Evolutionary conservation across 1,140 invertebrate genomes (phyloP).

Genomic region (Nylanderia fulva): DNA sequence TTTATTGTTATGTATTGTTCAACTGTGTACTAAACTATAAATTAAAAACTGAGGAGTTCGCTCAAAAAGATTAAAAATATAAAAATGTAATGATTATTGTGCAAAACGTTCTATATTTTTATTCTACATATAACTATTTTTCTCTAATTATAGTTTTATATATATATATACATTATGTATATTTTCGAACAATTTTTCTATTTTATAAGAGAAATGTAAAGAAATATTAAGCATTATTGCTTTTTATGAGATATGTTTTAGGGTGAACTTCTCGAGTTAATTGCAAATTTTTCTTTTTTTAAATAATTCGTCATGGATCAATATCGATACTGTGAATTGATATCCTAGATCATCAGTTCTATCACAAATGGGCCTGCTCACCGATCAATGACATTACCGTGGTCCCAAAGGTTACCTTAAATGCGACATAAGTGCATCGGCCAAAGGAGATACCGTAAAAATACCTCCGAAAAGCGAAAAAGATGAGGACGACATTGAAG

Average conservation of each 20-base stretch:
- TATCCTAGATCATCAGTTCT: slow-evolving; percentile 94
- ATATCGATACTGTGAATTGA: not conserved
- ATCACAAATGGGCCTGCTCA: slow-evolving; percentile 97
- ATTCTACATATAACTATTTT: not conserved
- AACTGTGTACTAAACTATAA: slow-evolving; percentile 7
- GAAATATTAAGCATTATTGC: not conserved
- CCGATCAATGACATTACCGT: slow-evolving; percentile 94
- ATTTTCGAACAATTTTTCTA: not conserved
- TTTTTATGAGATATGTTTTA: not conserved
- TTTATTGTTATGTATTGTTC: not conserved
- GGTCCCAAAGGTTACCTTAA: slow-evolving; percentile 96
- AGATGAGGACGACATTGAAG: slow-evolving; percentile 97
- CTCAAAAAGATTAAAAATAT: not conserved
- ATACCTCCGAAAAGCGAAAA: slow-evolving; percentile 95
- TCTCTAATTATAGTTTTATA: not conserved
- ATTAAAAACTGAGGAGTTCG: slow-evolving; percentile 6
- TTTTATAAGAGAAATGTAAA: not conserved
- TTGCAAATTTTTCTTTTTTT: not conserved
- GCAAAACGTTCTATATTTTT: not conserved
- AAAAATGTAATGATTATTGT: not conserved
- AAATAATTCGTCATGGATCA: not conserved
- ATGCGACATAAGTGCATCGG: slow-evolving; percentile 95
- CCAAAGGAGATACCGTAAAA: slow-evolving; percentile 94
- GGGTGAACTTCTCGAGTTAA: slow-evolving; percentile 20
- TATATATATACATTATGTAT: not conserved